Base-by-base conservation (phyloP, 2,888 invertebrate species). In the Scaptomyza tumidula region DNA sequence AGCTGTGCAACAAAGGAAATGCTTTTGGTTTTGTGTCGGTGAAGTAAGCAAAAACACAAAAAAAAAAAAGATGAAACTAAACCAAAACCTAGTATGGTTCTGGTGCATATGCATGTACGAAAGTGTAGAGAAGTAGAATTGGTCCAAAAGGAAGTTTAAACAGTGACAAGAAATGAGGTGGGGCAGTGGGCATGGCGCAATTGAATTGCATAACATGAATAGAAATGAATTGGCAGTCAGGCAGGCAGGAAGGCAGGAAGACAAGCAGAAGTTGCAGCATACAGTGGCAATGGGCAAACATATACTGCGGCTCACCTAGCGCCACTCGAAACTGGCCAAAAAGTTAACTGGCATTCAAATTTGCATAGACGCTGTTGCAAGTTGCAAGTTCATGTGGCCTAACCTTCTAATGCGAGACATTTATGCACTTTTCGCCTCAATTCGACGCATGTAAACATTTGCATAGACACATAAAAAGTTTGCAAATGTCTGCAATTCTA, bases 151-250 rank as follows among this genome's bases (percentile, higher is more conserved):
- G 73, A 52, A 66, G 54, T 50, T 63, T 58, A 45, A 66, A 10
- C 61, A 54, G 58, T 56, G 29, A 19, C 37, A 33, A 33, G n/a
- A 9, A 37, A 45, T 19, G 48, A 24, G 16, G 6, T 27, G 31
- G 33, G 33, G 33, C 1, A 2, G 10, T 1, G 33, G 39, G 24
- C 2, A 31, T 31, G 33, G 75, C 73, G 81, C 90, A 89, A 88
- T 88, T 88, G 86, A 89, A 88, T 88, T 88, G 88, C 90, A 89
- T 89, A 89, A 89, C 86, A 89, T 87, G 88, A 89, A 89, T 88
- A 83, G 89, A 87, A 88, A 89, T 88, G 89, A 89, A 88, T 88
- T 83, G 89, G 72, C 74, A 75, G 83, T 43, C 71, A 41, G 45
- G 31, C 50, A 49, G 48, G 49, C 39, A 35, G 49, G 29, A 4